phyloP scores from a whole-genome alignment of 1,140 invertebrate species.

The Diachasma alloeum region DNA sequence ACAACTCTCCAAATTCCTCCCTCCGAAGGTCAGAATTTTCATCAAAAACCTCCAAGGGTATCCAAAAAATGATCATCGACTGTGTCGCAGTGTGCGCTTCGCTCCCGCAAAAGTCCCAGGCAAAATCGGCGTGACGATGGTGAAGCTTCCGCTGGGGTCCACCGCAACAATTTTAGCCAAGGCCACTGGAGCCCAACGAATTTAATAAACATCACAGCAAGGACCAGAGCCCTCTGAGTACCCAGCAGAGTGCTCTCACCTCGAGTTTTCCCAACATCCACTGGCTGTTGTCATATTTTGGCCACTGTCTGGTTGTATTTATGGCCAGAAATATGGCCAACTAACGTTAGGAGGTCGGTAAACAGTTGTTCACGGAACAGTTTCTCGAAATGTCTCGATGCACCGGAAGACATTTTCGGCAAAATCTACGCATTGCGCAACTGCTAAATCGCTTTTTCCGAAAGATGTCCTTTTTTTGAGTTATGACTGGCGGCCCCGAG shows the following conservation, averaged over 20 bases:
- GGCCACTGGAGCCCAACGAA: background rate
- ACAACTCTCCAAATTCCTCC: too few species aligned
- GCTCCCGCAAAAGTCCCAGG: background rate
- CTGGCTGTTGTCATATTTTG: conserved; percentile 52
- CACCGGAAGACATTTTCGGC: background rate
- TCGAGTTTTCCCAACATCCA: background rate
- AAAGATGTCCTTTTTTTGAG: conserved; percentile 29
- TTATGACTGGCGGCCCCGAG: conserved; percentile 33
- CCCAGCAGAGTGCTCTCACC: background rate
- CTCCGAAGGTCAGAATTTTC: background rate
- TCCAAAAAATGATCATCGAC: background rate
- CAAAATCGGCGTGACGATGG: conserved; percentile 35
- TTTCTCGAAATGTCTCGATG: conserved; percentile 31
- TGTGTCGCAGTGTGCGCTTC: background rate
- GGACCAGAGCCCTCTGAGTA: background rate
- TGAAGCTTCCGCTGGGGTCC: conserved; percentile 10
- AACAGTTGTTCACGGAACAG: conserved; percentile 47
- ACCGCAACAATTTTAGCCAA: background rate
- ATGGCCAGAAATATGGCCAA: conserved; percentile 58
- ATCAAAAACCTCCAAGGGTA: background rate
- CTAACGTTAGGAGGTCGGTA: conserved; percentile 57
- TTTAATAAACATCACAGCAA: background rate
- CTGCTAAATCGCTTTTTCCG: background rate
- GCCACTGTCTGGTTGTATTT: conserved; percentile 56
- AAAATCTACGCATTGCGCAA: conserved; percentile 24